Conservation (phyloP, 92 coral and sea anemone species). For the Parazoanthus swiftii region DNA sequence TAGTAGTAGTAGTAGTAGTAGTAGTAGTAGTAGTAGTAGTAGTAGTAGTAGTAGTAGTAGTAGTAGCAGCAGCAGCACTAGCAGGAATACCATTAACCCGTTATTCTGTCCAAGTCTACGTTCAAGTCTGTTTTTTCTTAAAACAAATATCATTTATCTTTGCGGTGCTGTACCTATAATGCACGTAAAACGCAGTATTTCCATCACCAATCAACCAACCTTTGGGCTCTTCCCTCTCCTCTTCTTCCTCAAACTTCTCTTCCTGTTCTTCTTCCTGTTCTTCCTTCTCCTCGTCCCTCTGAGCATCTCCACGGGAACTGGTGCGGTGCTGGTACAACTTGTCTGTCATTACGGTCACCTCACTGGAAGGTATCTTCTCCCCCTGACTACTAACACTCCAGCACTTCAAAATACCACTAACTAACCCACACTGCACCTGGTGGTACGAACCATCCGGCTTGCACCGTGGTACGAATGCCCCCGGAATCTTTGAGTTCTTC, state of each 20-base stretch:
- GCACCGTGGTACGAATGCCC: slow-evolving; percentile 62
- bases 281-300: background rate
- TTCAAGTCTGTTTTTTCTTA: no score
- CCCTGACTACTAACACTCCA: slow-evolving; percentile 90
- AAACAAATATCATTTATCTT: background rate
- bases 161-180: background rate
- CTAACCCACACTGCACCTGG: slow-evolving; percentile 60
- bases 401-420: slow-evolving; percentile 39
- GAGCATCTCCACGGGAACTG: background rate
- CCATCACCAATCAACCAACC: background rate
- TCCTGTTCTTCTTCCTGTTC: slow-evolving; percentile 22
- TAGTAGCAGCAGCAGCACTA: no score
- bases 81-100: no score
- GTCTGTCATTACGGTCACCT: slow-evolving; percentile 31
- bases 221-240: background rate
- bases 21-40: background rate
- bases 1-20: background rate
- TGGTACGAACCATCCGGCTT: slow-evolving; percentile 70
- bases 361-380: slow-evolving; percentile 42
- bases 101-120: no score
- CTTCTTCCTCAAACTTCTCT: slow-evolving; percentile 40
- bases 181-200: background rate
- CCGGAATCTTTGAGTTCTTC: slow-evolving; percentile 28
- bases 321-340: slow-evolving; percentile 5
- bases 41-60: no score